phyloP scores from a whole-genome alignment of 2,113 vertebrate genomes.

The Tympanuchus pallidicinctus region DNA sequence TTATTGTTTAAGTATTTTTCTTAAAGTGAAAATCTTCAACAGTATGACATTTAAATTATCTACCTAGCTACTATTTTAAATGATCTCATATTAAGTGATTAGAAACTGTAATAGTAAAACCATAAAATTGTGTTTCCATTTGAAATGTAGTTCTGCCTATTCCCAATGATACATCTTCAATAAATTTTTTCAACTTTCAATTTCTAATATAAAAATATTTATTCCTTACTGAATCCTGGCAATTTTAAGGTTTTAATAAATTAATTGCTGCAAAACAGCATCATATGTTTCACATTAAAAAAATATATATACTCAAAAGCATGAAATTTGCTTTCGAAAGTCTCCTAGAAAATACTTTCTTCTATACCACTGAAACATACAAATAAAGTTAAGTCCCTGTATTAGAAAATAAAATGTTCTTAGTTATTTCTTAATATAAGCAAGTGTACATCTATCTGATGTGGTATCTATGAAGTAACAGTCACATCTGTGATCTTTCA shows the following conservation, averaged over 20 bases:
- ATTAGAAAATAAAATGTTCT: neutral
- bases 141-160: neutral
- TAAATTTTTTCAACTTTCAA: neutral
- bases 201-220: neutral
- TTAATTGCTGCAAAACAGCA: neutral
- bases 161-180: neutral
- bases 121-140: neutral
- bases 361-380: neutral
- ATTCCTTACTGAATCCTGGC: neutral
- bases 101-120: neutral
- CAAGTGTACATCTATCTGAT: neutral
- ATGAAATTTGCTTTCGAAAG: neutral
- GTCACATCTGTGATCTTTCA: neutral
- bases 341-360: neutral
- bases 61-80: neutral
- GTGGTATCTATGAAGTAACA: neutral
- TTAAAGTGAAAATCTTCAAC: neutral
- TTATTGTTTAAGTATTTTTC: neutral
- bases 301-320: neutral
- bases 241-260: neutral
- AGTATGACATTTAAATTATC: neutral
- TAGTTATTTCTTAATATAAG: neutral
- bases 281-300: neutral
- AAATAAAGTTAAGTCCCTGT: neutral
- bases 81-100: neutral